Percentiles rank a stretch among this genome's conserved stretches.
Evolutionary conservation across 2,888 invertebrate species (phyloP).

Genomic region (Bellardia pandia): DNA sequence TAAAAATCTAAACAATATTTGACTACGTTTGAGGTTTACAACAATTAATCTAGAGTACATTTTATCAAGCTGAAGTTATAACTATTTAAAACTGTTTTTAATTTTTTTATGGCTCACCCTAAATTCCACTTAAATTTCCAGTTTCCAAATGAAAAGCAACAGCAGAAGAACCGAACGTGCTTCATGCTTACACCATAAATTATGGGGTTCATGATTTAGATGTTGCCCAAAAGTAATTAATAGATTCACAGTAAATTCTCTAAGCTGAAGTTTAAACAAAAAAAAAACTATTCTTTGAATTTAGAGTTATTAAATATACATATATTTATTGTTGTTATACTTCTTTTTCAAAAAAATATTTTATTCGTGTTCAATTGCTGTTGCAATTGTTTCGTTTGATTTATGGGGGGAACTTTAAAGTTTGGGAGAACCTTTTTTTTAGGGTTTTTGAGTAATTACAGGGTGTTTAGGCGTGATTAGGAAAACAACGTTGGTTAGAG

Average conservation of each 20-base stretch:
- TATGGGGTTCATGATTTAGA: conserved; percentile 56
- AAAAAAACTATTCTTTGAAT: not conserved
- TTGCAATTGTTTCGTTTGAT: conserved; percentile 33
- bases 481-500: not conserved
- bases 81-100: no score
- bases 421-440: not conserved
- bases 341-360: not conserved
- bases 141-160: conserved; percentile 11
- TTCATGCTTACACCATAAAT: conserved; percentile 60
- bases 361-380: conserved; percentile 11
- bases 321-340: conserved; percentile 4
- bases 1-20: no score
- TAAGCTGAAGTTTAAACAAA: conserved; percentile 5
- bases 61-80: no score
- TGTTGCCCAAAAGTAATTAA: conserved; percentile 69
- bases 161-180: conserved; percentile 48
- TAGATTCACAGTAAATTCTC: conserved; percentile 67
- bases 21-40: no score
- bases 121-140: not conserved
- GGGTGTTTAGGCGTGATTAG: not conserved
- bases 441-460: not conserved
- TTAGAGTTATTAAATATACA: not conserved
- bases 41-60: no score
- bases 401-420: conserved; percentile 14
- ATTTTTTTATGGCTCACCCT: conserved; percentile 10